Evolutionary conservation across 2,888 invertebrate species (phyloP).

Genomic region (Holacanthella duospinosa): DNA sequence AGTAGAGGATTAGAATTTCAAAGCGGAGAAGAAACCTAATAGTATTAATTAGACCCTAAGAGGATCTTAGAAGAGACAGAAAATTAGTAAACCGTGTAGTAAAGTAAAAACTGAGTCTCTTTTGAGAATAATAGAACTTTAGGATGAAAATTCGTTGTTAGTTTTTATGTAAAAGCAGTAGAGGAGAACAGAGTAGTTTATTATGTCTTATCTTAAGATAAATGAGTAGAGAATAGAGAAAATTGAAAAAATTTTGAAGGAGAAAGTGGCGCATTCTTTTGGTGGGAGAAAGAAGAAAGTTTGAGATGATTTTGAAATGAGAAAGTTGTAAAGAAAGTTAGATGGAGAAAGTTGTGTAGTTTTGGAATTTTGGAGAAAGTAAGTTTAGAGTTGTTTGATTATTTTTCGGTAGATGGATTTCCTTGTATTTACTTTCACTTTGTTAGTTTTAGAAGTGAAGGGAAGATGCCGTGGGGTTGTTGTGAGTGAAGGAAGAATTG

Average conservation of each 20-base stretch:
- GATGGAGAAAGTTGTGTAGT: constrained; percentile 10
- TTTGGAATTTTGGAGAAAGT: neutral
- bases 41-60: constrained; percentile 1
- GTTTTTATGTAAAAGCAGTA: too few species aligned
- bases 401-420: neutral
- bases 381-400: too few species aligned
- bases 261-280: neutral
- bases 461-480: too few species aligned
- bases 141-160: too few species aligned
- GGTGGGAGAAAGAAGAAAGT: neutral
- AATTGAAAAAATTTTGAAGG: neutral
- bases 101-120: too few species aligned
- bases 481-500: too few species aligned
- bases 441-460: neutral
- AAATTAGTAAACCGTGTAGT: neutral
- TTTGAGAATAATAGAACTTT: too few species aligned
- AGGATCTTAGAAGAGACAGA: neutral
- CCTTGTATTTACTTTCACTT: neutral
- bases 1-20: neutral
- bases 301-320: neutral
- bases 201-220: neutral
- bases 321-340: constrained; percentile 4
- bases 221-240: neutral
- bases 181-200: too few species aligned
- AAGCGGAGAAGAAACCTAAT: neutral